Base-by-base conservation (phyloP, 2,113 vertebrate species). In the Ptyas mucosa region DNA sequence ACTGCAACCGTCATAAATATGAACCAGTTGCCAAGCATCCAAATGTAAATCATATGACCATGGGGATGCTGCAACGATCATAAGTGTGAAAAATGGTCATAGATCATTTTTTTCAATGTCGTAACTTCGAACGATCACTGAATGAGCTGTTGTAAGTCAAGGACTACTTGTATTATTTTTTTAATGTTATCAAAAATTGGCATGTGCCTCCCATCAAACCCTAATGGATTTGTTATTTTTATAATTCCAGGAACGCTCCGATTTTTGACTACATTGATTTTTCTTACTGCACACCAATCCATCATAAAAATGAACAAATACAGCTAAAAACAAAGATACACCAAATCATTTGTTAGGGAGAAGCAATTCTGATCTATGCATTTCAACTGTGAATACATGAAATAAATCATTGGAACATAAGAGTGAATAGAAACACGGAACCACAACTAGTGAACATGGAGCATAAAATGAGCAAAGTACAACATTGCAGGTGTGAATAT, bases 201-300 rank as follows among this genome's bases (percentile, higher is more conserved):
- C 7, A 18, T 8, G n/a, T 39, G 6, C n/a, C 15, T 75, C n/a
- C 69, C n/a, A 39, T 20, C 69, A 39, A 18, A 81, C n/a, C n/a
- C 14, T 81, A 20, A 81, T 18, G 69, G 69, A 81, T 39, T 81
- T 81, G 69, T 54, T 69, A 86, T 55, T 90, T 81, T 89, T 81
- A 43, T 34, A 39, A 93, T 39, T 93, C 90, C 49, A 90, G 43
- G 24, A 10, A 11, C 81, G 26, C 54, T 26, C 54, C 81, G 29
- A 26, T 6, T 61, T 86, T 86, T 87, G 87, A 55, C 57, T 91
- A 29, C 89, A 92, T 24, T 92, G 89, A 89, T 93, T 93, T 46
- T 51, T 88, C 20, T 46, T 92, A 14, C 54, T 26, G 3, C 18
- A 14, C 53, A 54, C n/a, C 1, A 5, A 24, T 21, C 26, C 61